Evolutionary conservation across 2,888 invertebrate species (phyloP), one percentile per base, ranked within the genome.

Genomic region (Epistrophe grossulariae): DNA sequence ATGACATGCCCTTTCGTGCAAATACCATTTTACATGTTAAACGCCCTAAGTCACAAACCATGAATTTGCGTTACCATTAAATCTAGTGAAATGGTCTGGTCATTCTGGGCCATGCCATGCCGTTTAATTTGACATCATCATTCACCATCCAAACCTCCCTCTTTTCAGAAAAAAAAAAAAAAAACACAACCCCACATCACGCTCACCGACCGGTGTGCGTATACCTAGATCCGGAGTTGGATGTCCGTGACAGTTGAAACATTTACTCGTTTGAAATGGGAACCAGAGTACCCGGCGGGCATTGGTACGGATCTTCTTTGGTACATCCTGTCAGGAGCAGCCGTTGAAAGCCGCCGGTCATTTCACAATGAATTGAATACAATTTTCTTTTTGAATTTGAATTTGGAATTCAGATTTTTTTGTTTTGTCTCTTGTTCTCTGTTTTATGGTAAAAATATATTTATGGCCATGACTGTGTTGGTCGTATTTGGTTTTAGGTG

Each of bases 281-380:
- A 48, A 73, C 38, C 48, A 57, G 15, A 40, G 64, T 55, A 57
- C 70, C 62, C 76, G 68, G 38, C 77, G 70, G 71, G 76, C 76
- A 77, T 64, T 17, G 31, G 71, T 71, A 40, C 60, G 13, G 59
- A 66, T 81, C 77, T 43, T 76, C 80, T 70, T 76, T 84, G 84
- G 76, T 84, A 76, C 66, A 71, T 81, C 73, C 84, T 84, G 84
- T 84, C 84, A 84, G 81, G 38, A 84, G 72, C 84, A 84, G 81
- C 52, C 84, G 72, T 52, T 70, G 77, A 84, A 72, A 77, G 84
- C 89, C 89, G 80, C 84, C 85, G 87, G 89, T 81, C 87, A 89
- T 89, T 89, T 83, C 77, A 80, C 87, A 79, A 88, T 88, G 88
- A 88, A 89, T 89, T 89, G 88, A 88, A 89, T 88, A 89, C 84